Evolutionary conservation across 2,888 invertebrate species (phyloP).

Genomic region (Yponomeuta cagnagella): DNA sequence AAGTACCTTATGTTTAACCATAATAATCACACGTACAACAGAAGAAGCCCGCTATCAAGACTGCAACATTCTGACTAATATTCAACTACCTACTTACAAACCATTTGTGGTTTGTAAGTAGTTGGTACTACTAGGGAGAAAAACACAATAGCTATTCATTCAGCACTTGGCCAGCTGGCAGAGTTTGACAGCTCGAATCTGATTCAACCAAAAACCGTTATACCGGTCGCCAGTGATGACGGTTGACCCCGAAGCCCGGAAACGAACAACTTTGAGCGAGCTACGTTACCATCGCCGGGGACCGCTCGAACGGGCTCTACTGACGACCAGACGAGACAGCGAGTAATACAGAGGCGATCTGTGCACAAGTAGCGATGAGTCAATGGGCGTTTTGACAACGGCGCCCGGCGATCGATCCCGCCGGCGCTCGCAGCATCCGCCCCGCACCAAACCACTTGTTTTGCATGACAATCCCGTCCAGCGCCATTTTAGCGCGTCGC

Average conservation of each 20-base stretch:
- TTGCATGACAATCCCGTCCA: conserved; percentile 25
- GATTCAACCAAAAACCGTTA: conserved; percentile 10
- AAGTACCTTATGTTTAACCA: background rate
- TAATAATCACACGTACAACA: background rate
- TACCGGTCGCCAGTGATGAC: background rate
- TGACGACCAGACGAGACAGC: no score
- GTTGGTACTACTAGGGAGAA: conserved; percentile 14
- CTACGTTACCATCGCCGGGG: conserved; percentile 31
- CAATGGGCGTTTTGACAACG: conserved; percentile 67
- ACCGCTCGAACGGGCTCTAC: conserved; percentile 16
- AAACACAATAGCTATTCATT: conserved; percentile 28
- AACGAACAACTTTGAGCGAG: conserved; percentile 16
- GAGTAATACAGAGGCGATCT: conserved; percentile 32
- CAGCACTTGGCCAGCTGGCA: conserved; percentile 11
- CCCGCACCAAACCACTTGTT: conserved; percentile 41
- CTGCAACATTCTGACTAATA: background rate
- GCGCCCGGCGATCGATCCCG: conserved; percentile 71
- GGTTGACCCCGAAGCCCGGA: background rate
- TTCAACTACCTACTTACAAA: no score
- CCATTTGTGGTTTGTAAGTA: background rate
- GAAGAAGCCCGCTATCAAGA: background rate
- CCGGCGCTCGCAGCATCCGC: conserved; percentile 41
- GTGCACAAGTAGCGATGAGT: conserved; percentile 53
- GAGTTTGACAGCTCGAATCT: background rate
- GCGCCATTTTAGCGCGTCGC: conserved; percentile 44